phyloP scores from a whole-genome alignment of 2,797 vertebrate species.

The Enteromius trimaculatus region DNA sequence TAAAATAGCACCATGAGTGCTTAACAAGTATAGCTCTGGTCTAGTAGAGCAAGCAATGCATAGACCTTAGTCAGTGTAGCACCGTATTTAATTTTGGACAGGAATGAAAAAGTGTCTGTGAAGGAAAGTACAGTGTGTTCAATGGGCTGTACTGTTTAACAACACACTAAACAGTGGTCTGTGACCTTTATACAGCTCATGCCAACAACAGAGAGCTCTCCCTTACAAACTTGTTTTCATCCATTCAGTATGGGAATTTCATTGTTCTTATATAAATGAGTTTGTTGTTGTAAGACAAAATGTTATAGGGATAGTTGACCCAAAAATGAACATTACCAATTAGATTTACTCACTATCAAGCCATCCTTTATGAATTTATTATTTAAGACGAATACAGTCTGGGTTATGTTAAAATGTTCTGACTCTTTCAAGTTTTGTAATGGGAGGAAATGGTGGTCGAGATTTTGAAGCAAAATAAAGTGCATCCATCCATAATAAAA shows the following conservation, averaged over 20 bases:
- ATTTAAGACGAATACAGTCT: neutral
- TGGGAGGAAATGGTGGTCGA: neutral
- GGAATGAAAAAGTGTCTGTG: neutral
- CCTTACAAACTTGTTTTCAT: neutral
- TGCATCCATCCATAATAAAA: neutral
- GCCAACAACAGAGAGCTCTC: neutral
- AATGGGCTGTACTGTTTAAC: neutral
- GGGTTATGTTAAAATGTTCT: neutral
- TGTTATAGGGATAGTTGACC: neutral
- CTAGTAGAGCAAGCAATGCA: slow-evolving; percentile 4
- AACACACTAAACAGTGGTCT: neutral
- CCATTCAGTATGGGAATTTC: neutral
- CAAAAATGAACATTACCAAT: neutral
- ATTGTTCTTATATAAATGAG: neutral
- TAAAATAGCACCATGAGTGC: slow-evolving; percentile 38
- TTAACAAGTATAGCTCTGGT: slow-evolving; percentile 8
- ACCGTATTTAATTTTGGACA: neutral
- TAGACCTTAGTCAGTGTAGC: neutral
- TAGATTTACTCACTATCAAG: neutral
- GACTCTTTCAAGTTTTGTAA: neutral
- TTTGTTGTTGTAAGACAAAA: neutral
- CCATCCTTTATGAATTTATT: neutral
- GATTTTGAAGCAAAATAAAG: neutral
- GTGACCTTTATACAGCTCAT: neutral
- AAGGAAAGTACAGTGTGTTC: neutral